Conservation (phyloP, 2,797 vertebrate genomes). For the Oreonectes daqikongensis region DNA sequence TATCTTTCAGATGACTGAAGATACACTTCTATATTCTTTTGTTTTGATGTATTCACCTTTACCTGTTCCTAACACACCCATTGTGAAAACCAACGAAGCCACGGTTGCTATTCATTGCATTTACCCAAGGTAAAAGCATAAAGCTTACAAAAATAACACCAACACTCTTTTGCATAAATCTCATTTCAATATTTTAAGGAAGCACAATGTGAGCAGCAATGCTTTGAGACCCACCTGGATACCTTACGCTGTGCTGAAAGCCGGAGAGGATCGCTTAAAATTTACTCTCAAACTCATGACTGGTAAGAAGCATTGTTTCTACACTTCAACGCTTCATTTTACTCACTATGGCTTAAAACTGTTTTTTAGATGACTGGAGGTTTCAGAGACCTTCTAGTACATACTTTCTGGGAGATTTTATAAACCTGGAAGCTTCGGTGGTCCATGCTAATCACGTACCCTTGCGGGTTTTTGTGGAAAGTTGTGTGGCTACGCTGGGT, state of each 20-base stretch:
- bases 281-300: constrained; percentile 72
- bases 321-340: background rate
- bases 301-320: no score
- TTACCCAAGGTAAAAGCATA: constrained; percentile 66
- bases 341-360: background rate
- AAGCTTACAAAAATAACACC: background rate
- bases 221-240: constrained; percentile 64
- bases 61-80: constrained; percentile 57
- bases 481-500: constrained; percentile 62
- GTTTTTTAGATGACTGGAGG: constrained; percentile 66
- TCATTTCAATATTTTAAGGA: constrained; percentile 55
- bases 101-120: constrained; percentile 65
- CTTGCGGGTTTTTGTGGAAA: constrained; percentile 68
- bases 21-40: constrained; percentile 67
- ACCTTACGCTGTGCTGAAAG: constrained; percentile 27
- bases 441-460: constrained; percentile 59
- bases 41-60: constrained; percentile 63
- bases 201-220: constrained; percentile 64
- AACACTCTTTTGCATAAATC: background rate
- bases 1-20: constrained; percentile 63
- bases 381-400: constrained; percentile 28
- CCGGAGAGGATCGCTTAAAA: constrained; percentile 50
- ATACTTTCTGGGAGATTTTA: constrained; percentile 36
- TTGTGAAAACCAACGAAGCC: constrained; percentile 68
- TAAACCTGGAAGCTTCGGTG: constrained; percentile 61